Evolutionary conservation across 2,113 vertebrate species (phyloP).

Genomic region (Malurus cyaneus): DNA sequence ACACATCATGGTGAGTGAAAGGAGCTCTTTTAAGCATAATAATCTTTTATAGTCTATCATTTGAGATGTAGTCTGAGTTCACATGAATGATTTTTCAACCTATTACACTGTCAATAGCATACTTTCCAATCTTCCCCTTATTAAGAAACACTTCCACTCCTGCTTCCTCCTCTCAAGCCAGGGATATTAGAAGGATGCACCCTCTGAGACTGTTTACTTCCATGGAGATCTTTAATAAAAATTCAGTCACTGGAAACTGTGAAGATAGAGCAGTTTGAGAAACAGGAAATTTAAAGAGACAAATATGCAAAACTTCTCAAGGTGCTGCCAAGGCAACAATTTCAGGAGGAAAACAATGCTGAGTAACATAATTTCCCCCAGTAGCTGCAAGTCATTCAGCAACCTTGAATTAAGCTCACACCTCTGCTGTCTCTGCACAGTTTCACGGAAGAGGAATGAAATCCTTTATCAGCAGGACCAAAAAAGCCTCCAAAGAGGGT

Average conservation of each 20-base stretch:
- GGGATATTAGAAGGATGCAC: constrained; percentile 21
- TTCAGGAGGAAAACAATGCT: constrained; percentile 27
- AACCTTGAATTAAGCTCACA: constrained; percentile 13
- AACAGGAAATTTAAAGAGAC: constrained; percentile 8
- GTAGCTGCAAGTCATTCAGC: constrained; percentile 26
- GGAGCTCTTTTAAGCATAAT: neutral
- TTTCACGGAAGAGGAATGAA: neutral
- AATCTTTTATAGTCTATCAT: neutral
- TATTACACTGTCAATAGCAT: neutral
- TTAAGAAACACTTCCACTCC: constrained; percentile 12
- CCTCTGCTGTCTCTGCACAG: neutral
- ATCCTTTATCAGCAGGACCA: neutral
- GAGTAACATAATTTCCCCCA: neutral
- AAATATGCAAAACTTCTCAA: neutral
- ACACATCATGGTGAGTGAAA: neutral
- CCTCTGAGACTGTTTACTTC: constrained; percentile 29
- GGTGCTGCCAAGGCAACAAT: constrained; percentile 15
- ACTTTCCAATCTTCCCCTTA: neutral
- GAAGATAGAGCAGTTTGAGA: neutral
- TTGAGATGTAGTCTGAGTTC: neutral
- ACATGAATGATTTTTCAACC: neutral
- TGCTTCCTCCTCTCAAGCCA: neutral
- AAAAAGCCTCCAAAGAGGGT: neutral
- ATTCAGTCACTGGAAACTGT: neutral
- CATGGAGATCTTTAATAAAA: constrained; percentile 36